These are phyloP conservation scores for Parnassius mnemosyne DNA, from an alignment of 2,888 invertebrate species.

Conservation along the genomic window DNA sequence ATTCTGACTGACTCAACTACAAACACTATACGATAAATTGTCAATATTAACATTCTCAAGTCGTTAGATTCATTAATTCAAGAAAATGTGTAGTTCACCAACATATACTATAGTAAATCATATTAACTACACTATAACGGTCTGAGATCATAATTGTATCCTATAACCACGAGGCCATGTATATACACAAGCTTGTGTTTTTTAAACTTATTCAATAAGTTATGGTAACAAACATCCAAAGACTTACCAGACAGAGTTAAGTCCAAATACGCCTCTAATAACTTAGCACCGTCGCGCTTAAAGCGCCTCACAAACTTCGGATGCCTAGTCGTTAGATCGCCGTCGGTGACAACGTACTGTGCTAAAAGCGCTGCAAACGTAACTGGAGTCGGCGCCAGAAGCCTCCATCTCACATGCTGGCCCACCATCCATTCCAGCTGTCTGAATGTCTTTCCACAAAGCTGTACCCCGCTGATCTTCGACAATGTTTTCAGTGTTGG, in stretches of 20 bases:
- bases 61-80: no score
- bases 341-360: slow-evolving; percentile 63
- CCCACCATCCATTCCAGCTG: slow-evolving; percentile 76
- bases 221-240: not conserved
- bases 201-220: no score
- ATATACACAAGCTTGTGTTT: no score
- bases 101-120: no score
- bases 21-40: no score
- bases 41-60: no score
- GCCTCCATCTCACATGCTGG: slow-evolving; percentile 66
- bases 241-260: slow-evolving; percentile 67
- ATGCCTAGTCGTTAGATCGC: slow-evolving; percentile 61
- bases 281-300: slow-evolving; percentile 60
- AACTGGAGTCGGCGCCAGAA: slow-evolving; percentile 65
- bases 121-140: no score
- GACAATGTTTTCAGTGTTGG: slow-evolving; percentile 63
- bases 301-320: slow-evolving; percentile 66
- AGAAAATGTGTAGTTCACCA: no score
- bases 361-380: slow-evolving; percentile 64
- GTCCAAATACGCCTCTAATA: slow-evolving; percentile 65
- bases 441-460: slow-evolving; percentile 67
- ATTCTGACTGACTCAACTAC: no score
- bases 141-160: no score
- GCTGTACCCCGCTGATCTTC: slow-evolving; percentile 58
- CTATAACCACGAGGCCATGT: no score